Percentiles rank a stretch among this genome's conserved stretches.
phyloP scores from a whole-genome alignment of 1,140 invertebrate genomes.

The Spodoptera frugiperda region DNA sequence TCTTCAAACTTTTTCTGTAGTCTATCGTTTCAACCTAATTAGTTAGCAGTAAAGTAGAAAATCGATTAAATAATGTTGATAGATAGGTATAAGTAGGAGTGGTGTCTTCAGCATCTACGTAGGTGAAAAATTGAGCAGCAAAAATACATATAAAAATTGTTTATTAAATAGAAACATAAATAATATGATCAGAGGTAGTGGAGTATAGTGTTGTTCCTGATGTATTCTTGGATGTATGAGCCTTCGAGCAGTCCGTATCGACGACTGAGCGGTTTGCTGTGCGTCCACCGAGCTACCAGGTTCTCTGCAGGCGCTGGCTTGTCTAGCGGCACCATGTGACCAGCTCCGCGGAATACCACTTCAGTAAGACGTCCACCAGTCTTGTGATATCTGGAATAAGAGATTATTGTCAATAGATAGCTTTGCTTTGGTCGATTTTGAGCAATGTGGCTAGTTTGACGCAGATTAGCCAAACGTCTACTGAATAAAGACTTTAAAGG shows the following conservation, averaged over 20 bases:
- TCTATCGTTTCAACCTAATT: too few relatives aligned
- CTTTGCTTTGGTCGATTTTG: background rate
- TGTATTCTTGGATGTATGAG: constrained; percentile 54
- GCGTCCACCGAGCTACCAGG: constrained; percentile 89
- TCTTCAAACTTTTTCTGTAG: too few relatives aligned
- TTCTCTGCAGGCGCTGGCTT: constrained; percentile 88
- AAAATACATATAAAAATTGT: background rate
- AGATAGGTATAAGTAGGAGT: too few relatives aligned
- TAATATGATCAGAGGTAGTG: constrained; percentile 28
- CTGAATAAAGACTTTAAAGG: too few relatives aligned
- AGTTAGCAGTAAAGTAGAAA: too few relatives aligned
- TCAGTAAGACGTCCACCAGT: constrained; percentile 88
- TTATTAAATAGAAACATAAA: background rate
- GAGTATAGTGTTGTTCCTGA: constrained; percentile 56
- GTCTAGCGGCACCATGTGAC: constrained; percentile 91
- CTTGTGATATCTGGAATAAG: constrained; percentile 87
- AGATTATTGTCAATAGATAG: background rate
- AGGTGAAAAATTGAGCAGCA: background rate
- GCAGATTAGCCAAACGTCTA: background rate
- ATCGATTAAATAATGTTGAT: too few relatives aligned
- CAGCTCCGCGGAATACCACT: constrained; percentile 90
- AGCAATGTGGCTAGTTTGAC: background rate
- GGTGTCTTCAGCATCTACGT: too few relatives aligned
- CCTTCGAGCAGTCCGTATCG: constrained; percentile 53
- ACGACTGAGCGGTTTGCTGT: constrained; percentile 52